Base-by-base conservation (phyloP, 2,797 vertebrate genomes). In the Lophius americanus region DNA sequence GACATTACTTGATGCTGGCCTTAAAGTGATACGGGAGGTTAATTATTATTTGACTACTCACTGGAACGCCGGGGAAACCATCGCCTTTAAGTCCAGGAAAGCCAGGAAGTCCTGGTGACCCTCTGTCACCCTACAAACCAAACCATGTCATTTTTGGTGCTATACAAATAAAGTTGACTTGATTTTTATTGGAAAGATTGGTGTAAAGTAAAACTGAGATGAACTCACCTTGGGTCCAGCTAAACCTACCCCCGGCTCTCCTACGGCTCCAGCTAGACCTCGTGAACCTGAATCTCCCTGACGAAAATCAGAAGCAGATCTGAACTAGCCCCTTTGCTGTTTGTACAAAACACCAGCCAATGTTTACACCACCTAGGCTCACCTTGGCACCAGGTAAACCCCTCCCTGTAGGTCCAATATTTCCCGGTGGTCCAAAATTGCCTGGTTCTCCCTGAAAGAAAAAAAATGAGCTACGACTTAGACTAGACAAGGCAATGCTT, bases 381-480 rank as follows among this genome's bases (percentile, higher is more conserved):
- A 98, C 96, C 92, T 97, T 97, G 63, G 90, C 78, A 49, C 96
- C 96, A 59, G 91, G 81, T 63, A 93, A 78, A 2, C 95, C 96
- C 64, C 53, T 78, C 33, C 95, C 75, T 14, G 92, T 90, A 56
- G 89, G 72, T 75, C 95, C 96, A 56, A 83, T 35, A 4, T 62
- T 13, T 64, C 95, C 96, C 58, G 89, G 81, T 33, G 43, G 76
- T 36, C 96, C 96, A 42, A 67, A 73, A 46, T 60, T 79, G 54
- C 96, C 95, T 0, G 68, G 90, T 35, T 95, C 94, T 23, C 93
- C 93, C 92, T 94, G 39, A 23, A 65, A 68, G 2, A 70, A 9
- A 71, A 73, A 60, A 60, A n/a, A n/a, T n/a, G n/a, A n/a, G n/a
- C n/a, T 64, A 4, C 54, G 44, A 37, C 5, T 56, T 5, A 13